Evolutionary conservation across 1,140 invertebrate species (phyloP).

Genomic region (Nylanderia fulva): DNA sequence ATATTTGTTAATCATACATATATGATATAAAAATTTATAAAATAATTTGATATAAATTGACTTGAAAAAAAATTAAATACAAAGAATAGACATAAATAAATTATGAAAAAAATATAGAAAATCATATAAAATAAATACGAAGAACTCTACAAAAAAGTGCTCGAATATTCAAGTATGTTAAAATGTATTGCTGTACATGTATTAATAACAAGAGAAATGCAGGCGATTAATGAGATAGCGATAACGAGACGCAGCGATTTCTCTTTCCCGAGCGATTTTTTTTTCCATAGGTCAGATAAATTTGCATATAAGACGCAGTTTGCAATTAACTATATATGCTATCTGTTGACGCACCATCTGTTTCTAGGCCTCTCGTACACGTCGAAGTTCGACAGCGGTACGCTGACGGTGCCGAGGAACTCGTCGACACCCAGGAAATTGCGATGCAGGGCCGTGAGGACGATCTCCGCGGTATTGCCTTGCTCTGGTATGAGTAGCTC

Average conservation of each 20-base stretch:
- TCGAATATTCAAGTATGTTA: neutral
- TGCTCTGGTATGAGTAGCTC: conserved; percentile 96
- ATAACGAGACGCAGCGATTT: conserved; percentile 20
- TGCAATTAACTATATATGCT: conserved; percentile 17
- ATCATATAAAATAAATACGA: neutral
- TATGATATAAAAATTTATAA: neutral
- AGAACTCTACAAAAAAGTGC: neutral
- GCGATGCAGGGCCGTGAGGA: conserved; percentile 94
- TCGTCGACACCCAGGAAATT: conserved; percentile 97
- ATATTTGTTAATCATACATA: neutral
- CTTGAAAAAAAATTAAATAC: neutral
- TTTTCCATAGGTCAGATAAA: neutral
- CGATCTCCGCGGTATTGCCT: conserved; percentile 94
- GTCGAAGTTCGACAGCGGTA: conserved; percentile 95
- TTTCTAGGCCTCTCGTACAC: conserved; percentile 95
- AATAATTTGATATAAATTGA: neutral
- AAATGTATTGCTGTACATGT: neutral
- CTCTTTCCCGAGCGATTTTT: conserved; percentile 18
- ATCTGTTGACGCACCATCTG: conserved; percentile 88
- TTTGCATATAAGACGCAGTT: conserved; percentile 32
- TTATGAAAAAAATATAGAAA: neutral
- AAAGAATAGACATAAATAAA: neutral
- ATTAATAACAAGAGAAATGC: neutral
- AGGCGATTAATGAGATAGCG: conserved; percentile 19
- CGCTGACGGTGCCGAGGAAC: conserved; percentile 94